Evolutionary conservation across 2,113 vertebrate species (phyloP).

Genomic region (Capricornis sumatraensis): DNA sequence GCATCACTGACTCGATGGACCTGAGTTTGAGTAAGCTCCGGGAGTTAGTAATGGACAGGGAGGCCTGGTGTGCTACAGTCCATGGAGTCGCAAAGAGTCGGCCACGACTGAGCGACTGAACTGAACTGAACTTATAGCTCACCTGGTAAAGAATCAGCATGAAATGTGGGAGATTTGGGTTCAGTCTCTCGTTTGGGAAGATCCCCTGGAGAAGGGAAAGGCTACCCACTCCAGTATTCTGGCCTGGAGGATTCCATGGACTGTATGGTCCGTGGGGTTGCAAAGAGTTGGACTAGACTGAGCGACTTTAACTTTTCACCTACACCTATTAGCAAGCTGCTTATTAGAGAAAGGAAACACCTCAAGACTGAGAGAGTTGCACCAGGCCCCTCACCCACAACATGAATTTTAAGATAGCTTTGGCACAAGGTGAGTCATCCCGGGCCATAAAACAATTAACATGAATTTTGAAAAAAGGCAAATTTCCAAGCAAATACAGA

Average conservation of each 20-base stretch:
- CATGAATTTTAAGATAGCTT: not conserved
- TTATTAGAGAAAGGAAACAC: not conserved
- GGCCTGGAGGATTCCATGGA: not conserved
- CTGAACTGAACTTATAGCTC: not conserved
- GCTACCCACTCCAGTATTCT: not conserved
- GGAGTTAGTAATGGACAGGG: not conserved
- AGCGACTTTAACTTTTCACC: not conserved
- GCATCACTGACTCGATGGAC: not conserved
- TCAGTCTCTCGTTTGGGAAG: not conserved
- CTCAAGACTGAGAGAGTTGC: not conserved
- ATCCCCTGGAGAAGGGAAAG: not conserved
- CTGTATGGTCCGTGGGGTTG: not conserved
- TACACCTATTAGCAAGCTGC: not conserved
- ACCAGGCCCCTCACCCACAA: not conserved
- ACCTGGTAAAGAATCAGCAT: not conserved
- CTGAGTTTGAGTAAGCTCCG: not conserved
- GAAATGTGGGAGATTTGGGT: not conserved
- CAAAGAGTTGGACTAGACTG: not conserved
- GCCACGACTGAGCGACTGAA: not conserved
- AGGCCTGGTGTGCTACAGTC: not conserved
- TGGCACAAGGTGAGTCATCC: not conserved
- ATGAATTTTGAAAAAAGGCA: not conserved
- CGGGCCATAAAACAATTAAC: not conserved
- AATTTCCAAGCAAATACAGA: not conserved
- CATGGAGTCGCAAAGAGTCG: not conserved